Evolutionary conservation across 35 echinoderm and acorn worm genomes (phyloP).

Genomic region (Apostichopus californicus): DNA sequence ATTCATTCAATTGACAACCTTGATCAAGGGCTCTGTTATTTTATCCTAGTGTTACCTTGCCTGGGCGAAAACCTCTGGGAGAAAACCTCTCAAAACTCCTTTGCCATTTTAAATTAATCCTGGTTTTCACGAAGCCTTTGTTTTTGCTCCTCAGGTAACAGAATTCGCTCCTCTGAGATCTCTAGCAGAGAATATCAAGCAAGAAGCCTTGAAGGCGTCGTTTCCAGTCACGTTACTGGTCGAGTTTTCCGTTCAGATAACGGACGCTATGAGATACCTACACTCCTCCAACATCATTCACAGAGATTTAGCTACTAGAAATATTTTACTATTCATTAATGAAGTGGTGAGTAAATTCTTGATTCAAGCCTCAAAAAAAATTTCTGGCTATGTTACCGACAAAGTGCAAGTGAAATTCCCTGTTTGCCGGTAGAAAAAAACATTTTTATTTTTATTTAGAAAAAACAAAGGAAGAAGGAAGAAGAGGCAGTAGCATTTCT

Average conservation of each 20-base stretch:
- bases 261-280: slow-evolving; percentile 93
- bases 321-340: slow-evolving; percentile 91
- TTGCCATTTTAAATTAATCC: background rate
- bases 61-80: background rate
- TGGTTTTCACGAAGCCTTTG: background rate
- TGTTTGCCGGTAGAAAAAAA: no score
- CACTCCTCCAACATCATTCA: slow-evolving; percentile 91
- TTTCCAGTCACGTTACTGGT: slow-evolving; percentile 87
- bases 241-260: slow-evolving; percentile 84
- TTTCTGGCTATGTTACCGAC: no score
- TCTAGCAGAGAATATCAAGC: slow-evolving; percentile 92
- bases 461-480: no score
- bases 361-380: no score
- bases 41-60: background rate
- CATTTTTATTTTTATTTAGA: no score
- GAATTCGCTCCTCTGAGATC: slow-evolving; percentile 95
- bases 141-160: slow-evolving; percentile 76
- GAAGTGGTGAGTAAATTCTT: slow-evolving; percentile 66
- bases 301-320: slow-evolving; percentile 93
- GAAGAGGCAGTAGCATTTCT: no score
- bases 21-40: background rate
- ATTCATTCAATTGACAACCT: background rate
- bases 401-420: no score
- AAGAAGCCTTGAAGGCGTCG: slow-evolving; percentile 71
- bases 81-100: background rate